Evolutionary conservation across 92 coral and sea anemone species (phyloP).

Genomic region (Siderastrea siderea): DNA sequence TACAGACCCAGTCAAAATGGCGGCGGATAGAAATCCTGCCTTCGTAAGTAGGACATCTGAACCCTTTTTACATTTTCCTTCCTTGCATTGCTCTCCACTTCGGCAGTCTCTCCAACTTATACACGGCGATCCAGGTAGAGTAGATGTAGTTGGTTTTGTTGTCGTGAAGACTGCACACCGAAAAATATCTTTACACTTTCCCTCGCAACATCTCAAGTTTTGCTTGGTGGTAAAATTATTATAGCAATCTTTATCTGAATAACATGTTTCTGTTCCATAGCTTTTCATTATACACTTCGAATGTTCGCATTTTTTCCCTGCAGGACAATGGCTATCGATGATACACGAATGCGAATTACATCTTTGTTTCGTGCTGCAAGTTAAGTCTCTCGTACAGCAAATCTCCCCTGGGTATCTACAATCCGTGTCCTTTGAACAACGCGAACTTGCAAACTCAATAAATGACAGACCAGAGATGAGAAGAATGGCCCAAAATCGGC

Average conservation of each 20-base stretch:
- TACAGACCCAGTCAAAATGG: conserved; percentile 77
- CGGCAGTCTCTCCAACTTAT: conserved; percentile 18
- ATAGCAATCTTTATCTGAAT: conserved; percentile 13
- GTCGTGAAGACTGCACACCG: not conserved
- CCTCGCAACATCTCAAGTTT: conserved; percentile 20
- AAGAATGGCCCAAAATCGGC: not conserved
- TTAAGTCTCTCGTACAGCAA: conserved; percentile 11
- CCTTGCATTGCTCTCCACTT: conserved; percentile 50
- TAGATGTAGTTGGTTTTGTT: conserved; percentile 9
- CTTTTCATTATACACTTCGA: not conserved
- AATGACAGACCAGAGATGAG: not conserved
- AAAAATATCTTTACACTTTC: not conserved
- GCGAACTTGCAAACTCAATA: not conserved
- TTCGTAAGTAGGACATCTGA: conserved; percentile 27
- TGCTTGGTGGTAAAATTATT: not conserved
- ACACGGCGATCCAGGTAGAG: not conserved
- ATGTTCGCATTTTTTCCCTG: conserved; percentile 19
- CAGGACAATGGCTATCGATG: conserved; percentile 23
- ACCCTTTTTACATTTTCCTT: conserved; percentile 41
- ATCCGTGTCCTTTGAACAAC: conserved; percentile 1
- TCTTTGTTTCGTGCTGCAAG: not conserved
- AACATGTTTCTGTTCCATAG: not conserved
- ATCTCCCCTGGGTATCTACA: conserved; percentile 8
- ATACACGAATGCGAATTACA: conserved; percentile 1
- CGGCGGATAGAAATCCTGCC: conserved; percentile 83